Conservation (phyloP, 2,113 vertebrate species). For the Butastur rufipennis region DNA sequence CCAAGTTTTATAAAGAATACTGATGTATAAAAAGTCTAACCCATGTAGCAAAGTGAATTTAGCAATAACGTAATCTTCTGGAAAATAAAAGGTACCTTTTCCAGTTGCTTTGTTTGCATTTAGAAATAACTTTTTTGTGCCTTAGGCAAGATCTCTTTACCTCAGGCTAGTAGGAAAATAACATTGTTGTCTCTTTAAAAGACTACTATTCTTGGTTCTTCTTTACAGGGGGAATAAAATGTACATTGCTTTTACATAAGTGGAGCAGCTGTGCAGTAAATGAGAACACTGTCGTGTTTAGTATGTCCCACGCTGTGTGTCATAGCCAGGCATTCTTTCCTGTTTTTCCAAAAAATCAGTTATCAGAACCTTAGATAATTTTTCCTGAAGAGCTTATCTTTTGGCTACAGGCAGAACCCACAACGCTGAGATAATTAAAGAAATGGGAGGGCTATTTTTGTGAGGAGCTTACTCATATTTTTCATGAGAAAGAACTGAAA, state of each 20-base stretch:
- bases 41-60: not conserved
- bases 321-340: not conserved
- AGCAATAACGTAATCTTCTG: not conserved
- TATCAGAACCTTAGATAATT: not conserved
- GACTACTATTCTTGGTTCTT: not conserved
- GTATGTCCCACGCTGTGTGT: not conserved
- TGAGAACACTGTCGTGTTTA: not conserved
- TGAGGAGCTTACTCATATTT: not conserved
- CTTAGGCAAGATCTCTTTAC: not conserved
- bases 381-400: constrained; percentile 1
- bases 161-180: not conserved
- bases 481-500: not conserved
- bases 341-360: not conserved
- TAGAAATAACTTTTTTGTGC: not conserved
- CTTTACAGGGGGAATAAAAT: not conserved
- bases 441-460: not conserved
- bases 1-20: not conserved
- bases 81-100: not conserved
- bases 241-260: not conserved
- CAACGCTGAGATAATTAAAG: not conserved
- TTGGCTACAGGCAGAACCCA: not conserved
- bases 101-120: not conserved
- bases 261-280: not conserved
- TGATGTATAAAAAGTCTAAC: not conserved
- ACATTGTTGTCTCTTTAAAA: not conserved